A percentile compares a stretch with the other conserved stretches of the same genome.
These are phyloP conservation scores for Nowickia ferox DNA, from an alignment of 2,888 invertebrate species.

Conservation along the genomic window DNA sequence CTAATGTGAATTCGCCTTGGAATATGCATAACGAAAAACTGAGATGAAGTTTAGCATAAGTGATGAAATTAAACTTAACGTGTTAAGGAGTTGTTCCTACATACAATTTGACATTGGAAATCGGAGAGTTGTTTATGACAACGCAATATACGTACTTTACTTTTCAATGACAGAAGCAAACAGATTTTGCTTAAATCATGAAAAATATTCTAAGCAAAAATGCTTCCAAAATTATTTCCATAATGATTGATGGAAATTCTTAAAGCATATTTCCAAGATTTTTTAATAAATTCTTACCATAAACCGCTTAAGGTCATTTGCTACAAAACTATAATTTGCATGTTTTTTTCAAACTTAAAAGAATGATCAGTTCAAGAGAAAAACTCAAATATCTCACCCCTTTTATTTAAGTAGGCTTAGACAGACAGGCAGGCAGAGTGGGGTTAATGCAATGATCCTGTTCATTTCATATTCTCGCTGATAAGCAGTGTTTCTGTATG, in stretches of 20 bases:
- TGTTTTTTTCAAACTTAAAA: slow-evolving; percentile 15
- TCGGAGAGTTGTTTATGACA: too few relatives aligned
- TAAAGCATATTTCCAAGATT: slow-evolving; percentile 36
- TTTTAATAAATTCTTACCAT: slow-evolving; percentile 39
- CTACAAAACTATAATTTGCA: slow-evolving; percentile 56
- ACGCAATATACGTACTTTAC: too few relatives aligned
- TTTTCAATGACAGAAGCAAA: too few relatives aligned
- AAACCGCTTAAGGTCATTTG: slow-evolving; percentile 71
- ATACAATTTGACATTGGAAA: too few relatives aligned
- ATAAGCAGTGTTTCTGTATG: slow-evolving; percentile 58
- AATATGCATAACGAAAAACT: too few relatives aligned
- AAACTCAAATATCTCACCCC: slow-evolving; percentile 56
- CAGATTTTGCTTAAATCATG: neutral
- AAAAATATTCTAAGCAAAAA: neutral
- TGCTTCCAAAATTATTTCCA: slow-evolving; percentile 2
- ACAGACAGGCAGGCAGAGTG: neutral
- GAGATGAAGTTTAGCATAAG: too few relatives aligned
- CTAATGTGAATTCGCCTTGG: too few relatives aligned
- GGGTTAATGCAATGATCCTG: slow-evolving; percentile 23
- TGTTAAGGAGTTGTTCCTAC: too few relatives aligned
- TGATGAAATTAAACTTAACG: too few relatives aligned
- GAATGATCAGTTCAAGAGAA: slow-evolving; percentile 17
- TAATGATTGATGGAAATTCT: slow-evolving; percentile 66
- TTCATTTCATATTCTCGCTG: slow-evolving; percentile 23
- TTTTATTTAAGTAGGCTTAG: slow-evolving; percentile 30